Evolutionary conservation across 2,888 invertebrate species (phyloP).

Genomic region (Tachina fera): DNA sequence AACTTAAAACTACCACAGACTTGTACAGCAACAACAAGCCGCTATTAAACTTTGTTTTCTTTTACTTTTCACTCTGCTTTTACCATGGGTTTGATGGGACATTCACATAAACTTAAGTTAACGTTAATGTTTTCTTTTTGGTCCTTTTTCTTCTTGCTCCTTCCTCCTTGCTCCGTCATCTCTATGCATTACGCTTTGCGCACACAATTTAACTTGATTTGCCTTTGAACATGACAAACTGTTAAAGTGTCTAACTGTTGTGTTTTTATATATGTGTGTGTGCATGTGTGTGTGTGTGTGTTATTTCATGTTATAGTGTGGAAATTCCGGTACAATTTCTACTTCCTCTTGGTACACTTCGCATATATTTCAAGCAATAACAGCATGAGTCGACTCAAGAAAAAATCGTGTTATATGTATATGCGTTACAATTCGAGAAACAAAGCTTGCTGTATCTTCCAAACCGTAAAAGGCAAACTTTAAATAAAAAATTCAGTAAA

Average conservation of each 20-base stretch:
- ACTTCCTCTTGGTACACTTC: too few relatives aligned
- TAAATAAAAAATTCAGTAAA: too few relatives aligned
- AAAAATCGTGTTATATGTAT: too few relatives aligned
- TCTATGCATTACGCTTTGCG: constrained; percentile 64
- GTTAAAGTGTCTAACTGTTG: constrained; percentile 35
- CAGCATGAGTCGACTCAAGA: too few relatives aligned
- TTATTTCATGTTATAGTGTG: background rate
- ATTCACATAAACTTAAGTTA: background rate
- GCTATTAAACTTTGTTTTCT: constrained; percentile 40
- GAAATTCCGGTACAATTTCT: background rate
- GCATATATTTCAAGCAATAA: too few relatives aligned
- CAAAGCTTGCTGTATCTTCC: too few relatives aligned
- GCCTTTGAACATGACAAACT: constrained; percentile 67
- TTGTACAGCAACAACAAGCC: constrained; percentile 57
- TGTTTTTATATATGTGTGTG: background rate
- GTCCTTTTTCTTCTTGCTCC: background rate
- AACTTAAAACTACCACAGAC: constrained; percentile 41
- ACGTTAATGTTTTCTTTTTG: constrained; percentile 5
- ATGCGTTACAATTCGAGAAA: too few relatives aligned
- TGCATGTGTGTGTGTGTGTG: background rate
- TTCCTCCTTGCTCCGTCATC: background rate
- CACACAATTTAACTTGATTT: constrained; percentile 71
- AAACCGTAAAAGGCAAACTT: too few relatives aligned
- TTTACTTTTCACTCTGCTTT: constrained; percentile 19
- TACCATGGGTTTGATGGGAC: background rate